phyloP scores from a whole-genome alignment of 2,888 invertebrate genomes.

The Himalopsyche kuldschensis region DNA sequence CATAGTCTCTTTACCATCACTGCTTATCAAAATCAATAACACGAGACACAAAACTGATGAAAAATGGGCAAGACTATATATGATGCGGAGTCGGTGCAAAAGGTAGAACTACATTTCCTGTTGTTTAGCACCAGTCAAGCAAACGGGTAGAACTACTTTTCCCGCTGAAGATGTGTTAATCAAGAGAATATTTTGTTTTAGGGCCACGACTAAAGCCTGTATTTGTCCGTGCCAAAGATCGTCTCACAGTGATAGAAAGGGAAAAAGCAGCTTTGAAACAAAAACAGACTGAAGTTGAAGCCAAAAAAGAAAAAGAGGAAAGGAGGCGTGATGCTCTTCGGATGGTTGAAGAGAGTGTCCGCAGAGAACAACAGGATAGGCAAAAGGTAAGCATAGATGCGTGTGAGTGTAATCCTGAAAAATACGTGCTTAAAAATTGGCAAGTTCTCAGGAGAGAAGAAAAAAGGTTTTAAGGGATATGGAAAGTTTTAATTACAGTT shows the following conservation, averaged over 20 bases:
- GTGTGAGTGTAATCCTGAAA: not conserved
- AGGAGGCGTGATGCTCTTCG: conserved; percentile 83
- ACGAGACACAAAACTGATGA: too few species aligned
- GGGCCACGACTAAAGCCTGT: conserved; percentile 92
- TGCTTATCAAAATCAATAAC: too few species aligned
- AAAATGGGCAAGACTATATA: too few species aligned
- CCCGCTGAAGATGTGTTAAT: too few species aligned
- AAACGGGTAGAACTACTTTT: too few species aligned
- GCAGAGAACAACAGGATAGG: conserved; percentile 74
- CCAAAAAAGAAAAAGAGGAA: conserved; percentile 85
- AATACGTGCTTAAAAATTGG: not conserved
- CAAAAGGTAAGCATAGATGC: conserved; percentile 49
- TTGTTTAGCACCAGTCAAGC: too few species aligned
- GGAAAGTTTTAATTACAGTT: too few species aligned
- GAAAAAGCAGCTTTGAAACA: conserved; percentile 85
- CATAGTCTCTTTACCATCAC: too few species aligned
- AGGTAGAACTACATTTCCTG: too few species aligned
- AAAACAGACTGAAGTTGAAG: conserved; percentile 82
- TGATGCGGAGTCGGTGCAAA: too few species aligned
- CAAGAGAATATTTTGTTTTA: conserved; percentile 39
- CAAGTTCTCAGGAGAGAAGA: not conserved
- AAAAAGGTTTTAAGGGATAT: too few species aligned
- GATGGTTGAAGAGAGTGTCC: conserved; percentile 86
- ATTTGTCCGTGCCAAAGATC: conserved; percentile 89
- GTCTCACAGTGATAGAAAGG: conserved; percentile 93